A percentile compares a stretch with the other conserved stretches of the same genome.
These are phyloP conservation scores for Pseudoips prasinana DNA, from an alignment of 2,888 invertebrate genomes.

Conservation along the genomic window DNA sequence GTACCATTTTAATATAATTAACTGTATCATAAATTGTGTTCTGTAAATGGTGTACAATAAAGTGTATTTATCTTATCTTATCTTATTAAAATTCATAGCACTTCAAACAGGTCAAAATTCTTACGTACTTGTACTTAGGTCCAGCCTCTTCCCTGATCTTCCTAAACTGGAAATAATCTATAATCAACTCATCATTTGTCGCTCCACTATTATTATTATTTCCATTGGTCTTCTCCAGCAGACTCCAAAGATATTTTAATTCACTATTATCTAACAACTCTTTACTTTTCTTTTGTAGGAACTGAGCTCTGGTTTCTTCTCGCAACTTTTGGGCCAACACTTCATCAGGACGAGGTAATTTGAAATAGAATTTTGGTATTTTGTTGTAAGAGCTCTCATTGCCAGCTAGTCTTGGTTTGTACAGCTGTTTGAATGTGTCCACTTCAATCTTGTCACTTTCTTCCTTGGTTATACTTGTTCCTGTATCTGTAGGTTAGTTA, in stretches of 20 bases:
- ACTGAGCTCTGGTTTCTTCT: constrained; percentile 94
- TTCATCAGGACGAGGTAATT: constrained; percentile 89
- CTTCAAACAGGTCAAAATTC: no score
- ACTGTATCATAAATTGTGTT: no score
- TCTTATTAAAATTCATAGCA: no score
- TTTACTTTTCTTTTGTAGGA: constrained; percentile 91
- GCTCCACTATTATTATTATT: constrained; percentile 85
- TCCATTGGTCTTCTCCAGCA: constrained; percentile 91
- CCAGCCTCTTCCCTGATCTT: constrained; percentile 89
- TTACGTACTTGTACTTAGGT: constrained; percentile 85
- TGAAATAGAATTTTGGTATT: constrained; percentile 89
- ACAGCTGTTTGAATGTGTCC: constrained; percentile 79
- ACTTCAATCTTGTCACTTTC: constrained; percentile 75
- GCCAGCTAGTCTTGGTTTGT: constrained; percentile 74
- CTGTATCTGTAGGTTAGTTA: constrained; percentile 50
- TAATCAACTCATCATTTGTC: constrained; percentile 88
- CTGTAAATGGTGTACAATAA: no score
- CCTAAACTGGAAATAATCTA: constrained; percentile 92
- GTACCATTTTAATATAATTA: no score
- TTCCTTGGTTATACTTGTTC: constrained; percentile 63
- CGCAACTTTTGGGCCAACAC: constrained; percentile 89
- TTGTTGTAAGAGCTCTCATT: constrained; percentile 78
- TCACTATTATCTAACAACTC: constrained; percentile 94
- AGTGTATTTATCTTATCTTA: no score
- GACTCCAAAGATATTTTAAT: constrained; percentile 90